Conservation (phyloP, 23 tunicate species). For the Trididemnum nubilum region DNA sequence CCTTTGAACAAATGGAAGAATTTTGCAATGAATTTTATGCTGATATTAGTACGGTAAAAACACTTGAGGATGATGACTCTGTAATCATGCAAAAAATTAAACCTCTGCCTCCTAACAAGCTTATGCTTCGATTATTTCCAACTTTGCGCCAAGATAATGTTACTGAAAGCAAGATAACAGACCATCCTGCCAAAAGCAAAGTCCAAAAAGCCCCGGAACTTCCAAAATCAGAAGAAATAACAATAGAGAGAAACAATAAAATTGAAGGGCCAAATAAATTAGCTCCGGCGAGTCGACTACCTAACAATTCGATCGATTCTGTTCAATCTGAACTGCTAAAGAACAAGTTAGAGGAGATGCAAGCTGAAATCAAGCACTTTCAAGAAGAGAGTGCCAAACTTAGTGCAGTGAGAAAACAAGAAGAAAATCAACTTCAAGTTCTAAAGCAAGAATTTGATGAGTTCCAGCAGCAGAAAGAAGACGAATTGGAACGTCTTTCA, state of each 20-base stretch:
- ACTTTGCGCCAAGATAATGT: slow-evolving; percentile 19
- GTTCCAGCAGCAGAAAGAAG: slow-evolving; percentile 69
- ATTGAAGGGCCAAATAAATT: not conserved
- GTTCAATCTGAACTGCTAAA: slow-evolving; percentile 43
- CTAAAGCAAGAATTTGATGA: slow-evolving; percentile 65
- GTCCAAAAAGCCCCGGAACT: not conserved
- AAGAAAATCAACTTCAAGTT: slow-evolving; percentile 49
- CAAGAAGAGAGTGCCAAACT: slow-evolving; percentile 70
- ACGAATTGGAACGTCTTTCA: slow-evolving; percentile 48
- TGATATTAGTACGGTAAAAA: slow-evolving; percentile 22
- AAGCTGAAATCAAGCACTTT: slow-evolving; percentile 71
- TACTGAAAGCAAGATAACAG: not conserved
- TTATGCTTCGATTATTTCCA: slow-evolving; percentile 89
- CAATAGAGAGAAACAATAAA: not conserved
- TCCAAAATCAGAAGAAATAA: not conserved
- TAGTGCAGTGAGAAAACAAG: slow-evolving; percentile 44
- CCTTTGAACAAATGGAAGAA: slow-evolving; percentile 81
- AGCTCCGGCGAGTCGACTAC: not conserved
- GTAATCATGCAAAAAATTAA: slow-evolving; percentile 36
- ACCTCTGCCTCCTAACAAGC: slow-evolving; percentile 61
- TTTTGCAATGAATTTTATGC: slow-evolving; percentile 62
- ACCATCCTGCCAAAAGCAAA: not conserved
- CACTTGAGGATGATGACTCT: slow-evolving; percentile 30
- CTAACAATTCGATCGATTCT: slow-evolving; percentile 12
- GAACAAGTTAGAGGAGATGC: slow-evolving; percentile 73